Evolutionary conservation across 2,888 invertebrate species (phyloP).

Genomic region (Adela reaumurella): DNA sequence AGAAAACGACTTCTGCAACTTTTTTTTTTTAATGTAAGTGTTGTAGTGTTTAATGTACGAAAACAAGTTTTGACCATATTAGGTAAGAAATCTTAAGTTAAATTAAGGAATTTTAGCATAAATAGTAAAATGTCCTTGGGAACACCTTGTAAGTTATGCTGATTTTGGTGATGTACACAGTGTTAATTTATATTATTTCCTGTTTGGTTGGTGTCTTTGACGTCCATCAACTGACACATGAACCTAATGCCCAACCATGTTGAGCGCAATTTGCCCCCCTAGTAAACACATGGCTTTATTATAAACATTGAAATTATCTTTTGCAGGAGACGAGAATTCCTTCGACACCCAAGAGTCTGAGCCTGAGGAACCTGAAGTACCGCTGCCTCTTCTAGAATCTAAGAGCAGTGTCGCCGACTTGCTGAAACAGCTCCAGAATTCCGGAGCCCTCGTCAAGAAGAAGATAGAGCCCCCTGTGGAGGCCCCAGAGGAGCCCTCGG

Average conservation of each 20-base stretch:
- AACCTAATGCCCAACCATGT: no score
- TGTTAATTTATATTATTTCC: no score
- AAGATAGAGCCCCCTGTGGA: not conserved
- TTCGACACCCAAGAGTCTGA: not conserved
- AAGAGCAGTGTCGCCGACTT: conserved; percentile 27
- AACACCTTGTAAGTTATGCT: no score
- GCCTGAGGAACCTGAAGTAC: conserved; percentile 15
- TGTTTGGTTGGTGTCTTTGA: conserved; percentile 16
- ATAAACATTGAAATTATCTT: no score
- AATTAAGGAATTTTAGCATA: no score
- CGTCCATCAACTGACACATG: conserved; percentile 4
- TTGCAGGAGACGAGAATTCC: conserved; percentile 23
- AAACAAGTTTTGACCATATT: no score
- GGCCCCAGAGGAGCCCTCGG: conserved; percentile 1
- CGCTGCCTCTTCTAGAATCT: conserved; percentile 4
- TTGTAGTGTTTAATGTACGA: no score
- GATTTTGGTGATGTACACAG: no score
- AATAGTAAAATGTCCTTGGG: no score
- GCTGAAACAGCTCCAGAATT: conserved; percentile 33
- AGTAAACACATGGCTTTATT: not conserved
- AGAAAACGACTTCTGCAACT: no score
- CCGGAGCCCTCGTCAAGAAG: conserved; percentile 33
- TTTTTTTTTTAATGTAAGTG: no score
- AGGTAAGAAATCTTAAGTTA: no score
- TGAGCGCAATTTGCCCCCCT: not conserved